Evolutionary conservation across 2,113 vertebrate species (phyloP).

Genomic region (Peromyscus leucopus): DNA sequence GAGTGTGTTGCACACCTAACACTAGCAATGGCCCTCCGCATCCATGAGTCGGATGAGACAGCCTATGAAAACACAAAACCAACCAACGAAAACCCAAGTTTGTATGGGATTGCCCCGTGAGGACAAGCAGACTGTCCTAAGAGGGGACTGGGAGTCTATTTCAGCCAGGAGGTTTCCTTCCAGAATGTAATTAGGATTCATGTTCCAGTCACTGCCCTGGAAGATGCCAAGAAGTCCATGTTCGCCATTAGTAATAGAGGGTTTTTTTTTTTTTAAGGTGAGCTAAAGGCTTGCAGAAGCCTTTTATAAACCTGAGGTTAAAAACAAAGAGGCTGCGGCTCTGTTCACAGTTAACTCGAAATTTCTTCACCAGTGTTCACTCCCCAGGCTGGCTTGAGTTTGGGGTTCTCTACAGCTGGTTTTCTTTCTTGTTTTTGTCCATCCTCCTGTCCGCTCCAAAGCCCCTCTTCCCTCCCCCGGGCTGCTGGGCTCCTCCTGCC

Average conservation of each 20-base stretch:
- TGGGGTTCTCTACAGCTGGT: neutral
- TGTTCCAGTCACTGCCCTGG: neutral
- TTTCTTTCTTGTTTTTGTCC: neutral
- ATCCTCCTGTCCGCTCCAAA: neutral
- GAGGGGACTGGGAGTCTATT: neutral
- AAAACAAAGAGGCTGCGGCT: neutral
- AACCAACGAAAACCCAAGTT: neutral
- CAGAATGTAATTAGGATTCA: rapidly evolving
- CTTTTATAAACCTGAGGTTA: constrained; percentile 57
- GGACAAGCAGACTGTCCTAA: neutral
- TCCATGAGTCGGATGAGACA: neutral
- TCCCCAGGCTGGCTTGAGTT: neutral
- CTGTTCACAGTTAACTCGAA: constrained; percentile 31
- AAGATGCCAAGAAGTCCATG: neutral
- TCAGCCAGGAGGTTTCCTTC: neutral
- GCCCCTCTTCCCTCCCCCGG: neutral
- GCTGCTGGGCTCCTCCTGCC: neutral
- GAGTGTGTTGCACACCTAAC: neutral
- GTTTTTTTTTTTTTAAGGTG: neutral
- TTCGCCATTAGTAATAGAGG: neutral
- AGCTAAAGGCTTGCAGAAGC: neutral
- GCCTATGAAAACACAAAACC: neutral
- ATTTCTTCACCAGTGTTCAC: neutral
- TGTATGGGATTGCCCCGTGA: neutral
- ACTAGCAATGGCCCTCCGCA: neutral